Conservation (phyloP, 2,797 vertebrate genomes). For the Zonotrichia albicollis region DNA sequence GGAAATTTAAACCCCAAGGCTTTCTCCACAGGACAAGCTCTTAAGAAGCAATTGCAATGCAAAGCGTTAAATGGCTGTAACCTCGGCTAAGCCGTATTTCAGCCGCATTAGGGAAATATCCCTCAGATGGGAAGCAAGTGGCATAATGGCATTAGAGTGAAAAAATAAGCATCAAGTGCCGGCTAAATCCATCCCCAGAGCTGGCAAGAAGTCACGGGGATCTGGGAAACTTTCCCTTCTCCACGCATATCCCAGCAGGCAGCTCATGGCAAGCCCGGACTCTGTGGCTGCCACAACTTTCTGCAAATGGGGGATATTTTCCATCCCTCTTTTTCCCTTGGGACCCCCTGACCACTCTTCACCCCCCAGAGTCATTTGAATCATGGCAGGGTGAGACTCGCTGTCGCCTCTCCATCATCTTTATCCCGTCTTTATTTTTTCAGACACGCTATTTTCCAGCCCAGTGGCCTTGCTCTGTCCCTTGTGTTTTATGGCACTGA, state of each 20-base stretch:
- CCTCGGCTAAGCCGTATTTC: conserved; percentile 48
- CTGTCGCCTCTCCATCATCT: conserved; percentile 27
- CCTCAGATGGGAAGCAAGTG: conserved; percentile 39
- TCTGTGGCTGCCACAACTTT: accelerated
- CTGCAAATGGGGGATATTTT: neutral
- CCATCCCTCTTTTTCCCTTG: neutral
- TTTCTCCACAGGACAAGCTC: conserved; percentile 18
- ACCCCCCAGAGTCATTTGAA: neutral
- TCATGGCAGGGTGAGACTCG: neutral
- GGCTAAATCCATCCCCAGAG: neutral
- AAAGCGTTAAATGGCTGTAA: conserved; percentile 18
- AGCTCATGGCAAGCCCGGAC: neutral
- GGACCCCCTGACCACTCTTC: neutral
- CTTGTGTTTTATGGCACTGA: conserved; percentile 52
- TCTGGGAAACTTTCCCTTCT: neutral
- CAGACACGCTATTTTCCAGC: conserved; percentile 55
- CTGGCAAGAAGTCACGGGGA: neutral
- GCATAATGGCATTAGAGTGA: conserved; percentile 54
- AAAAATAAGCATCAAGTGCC: neutral
- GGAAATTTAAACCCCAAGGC: conserved; percentile 9
- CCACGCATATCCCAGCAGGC: neutral
- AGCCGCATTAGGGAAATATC: conserved; percentile 60
- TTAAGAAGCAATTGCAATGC: conserved; percentile 38
- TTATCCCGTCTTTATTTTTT: neutral
- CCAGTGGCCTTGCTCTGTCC: conserved; percentile 62